These are phyloP conservation scores for Scolanthus callimorphus DNA, from an alignment of 92 coral and sea anemone species.

Conservation along the genomic window DNA sequence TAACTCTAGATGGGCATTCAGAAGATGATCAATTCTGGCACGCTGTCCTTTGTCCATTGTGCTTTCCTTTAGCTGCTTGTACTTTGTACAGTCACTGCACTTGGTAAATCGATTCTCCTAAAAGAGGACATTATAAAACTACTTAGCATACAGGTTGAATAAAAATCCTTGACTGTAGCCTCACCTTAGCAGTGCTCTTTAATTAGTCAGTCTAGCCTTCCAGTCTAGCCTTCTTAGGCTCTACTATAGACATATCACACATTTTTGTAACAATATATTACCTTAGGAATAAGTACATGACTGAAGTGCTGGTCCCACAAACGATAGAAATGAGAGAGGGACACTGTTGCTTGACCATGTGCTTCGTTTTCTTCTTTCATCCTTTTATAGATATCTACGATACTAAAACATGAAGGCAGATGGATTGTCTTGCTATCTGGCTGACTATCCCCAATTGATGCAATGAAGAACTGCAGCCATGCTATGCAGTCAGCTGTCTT, in stretches of 20 bases:
- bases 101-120: conserved; percentile 52
- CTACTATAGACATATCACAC: too few species aligned
- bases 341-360: conserved; percentile 23
- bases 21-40: conserved; percentile 1
- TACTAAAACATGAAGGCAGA: conserved; percentile 40
- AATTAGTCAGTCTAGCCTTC: too few species aligned
- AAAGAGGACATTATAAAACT: too few species aligned
- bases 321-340: conserved; percentile 38
- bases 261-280: conserved; percentile 2
- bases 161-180: too few species aligned
- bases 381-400: conserved; percentile 22
- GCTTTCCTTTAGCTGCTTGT: conserved; percentile 37
- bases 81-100: conserved; percentile 47
- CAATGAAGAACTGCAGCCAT: conserved; percentile 27
- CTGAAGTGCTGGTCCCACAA: conserved; percentile 35
- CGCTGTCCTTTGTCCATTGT: conserved; percentile 17
- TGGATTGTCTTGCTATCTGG: conserved; percentile 41
- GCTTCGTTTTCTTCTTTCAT: conserved; percentile 18
- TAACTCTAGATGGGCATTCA: conserved; percentile 23
- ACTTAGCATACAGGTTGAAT: too few species aligned
- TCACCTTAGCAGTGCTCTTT: too few species aligned
- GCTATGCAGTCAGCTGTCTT: conserved; percentile 43
- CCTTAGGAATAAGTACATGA: conserved; percentile 44
- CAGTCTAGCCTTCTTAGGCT: too few species aligned
- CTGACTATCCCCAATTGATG: conserved; percentile 46